Conservation (phyloP, 2,888 invertebrate genomes). For the Eupithecia pulchellata region DNA sequence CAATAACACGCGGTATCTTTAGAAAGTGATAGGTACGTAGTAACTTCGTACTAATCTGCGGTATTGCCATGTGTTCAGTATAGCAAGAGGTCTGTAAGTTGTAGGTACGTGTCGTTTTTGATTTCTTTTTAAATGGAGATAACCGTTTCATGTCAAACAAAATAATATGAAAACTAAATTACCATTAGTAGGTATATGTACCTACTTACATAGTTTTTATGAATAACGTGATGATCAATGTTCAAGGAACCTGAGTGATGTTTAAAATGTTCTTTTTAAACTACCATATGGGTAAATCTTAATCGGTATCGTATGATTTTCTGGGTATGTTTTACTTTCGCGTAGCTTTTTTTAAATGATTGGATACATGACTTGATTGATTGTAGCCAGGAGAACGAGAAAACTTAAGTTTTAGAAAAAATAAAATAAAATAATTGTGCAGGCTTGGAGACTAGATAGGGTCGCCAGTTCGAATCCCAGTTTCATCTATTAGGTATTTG, state of each 20-base stretch:
- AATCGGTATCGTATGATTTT: not conserved
- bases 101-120: slow-evolving; percentile 27
- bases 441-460: no score
- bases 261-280: not conserved
- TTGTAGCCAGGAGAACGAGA: no score
- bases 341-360: not conserved
- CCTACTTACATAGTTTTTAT: no score
- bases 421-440: no score
- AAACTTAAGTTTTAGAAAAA: no score
- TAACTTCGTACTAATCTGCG: slow-evolving; percentile 29
- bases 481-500: no score
- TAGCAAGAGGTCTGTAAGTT: not conserved
- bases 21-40: slow-evolving; percentile 26
- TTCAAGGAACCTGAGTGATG: not conserved
- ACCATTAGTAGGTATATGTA: no score
- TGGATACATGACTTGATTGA: not conserved
- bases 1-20: slow-evolving; percentile 16
- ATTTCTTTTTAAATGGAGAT: no score
- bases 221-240: no score
- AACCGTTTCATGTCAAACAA: no score
- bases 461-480: no score
- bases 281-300: slow-evolving; percentile 7
- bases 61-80: slow-evolving; percentile 27
- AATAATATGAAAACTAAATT: no score
- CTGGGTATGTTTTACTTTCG: not conserved